phyloP scores from a whole-genome alignment of 2,113 vertebrate species.

The Nansenia antarctica region DNA sequence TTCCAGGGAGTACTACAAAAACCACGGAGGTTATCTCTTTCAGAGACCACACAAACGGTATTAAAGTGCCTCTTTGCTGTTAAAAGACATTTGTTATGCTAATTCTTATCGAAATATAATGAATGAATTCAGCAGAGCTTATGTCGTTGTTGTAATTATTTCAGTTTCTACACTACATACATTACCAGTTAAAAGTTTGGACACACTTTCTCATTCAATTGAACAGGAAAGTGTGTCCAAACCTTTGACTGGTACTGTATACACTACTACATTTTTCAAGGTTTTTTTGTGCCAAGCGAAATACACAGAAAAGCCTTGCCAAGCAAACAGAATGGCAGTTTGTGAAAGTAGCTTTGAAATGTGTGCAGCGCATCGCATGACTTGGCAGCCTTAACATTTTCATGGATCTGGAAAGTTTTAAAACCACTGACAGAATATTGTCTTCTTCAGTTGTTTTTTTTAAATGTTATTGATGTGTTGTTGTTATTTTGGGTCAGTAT shows the following conservation, averaged over 20 bases:
- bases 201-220: too few species aligned
- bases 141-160: conserved; percentile 21
- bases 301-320: conserved; percentile 36
- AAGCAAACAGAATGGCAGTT: conserved; percentile 19
- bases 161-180: too few species aligned
- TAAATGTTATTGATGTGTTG: conserved; percentile 11
- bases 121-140: conserved; percentile 17
- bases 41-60: neutral
- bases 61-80: conserved; percentile 5
- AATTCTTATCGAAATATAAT: conserved; percentile 4
- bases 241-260: too few species aligned
- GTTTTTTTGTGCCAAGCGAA: conserved; percentile 35
- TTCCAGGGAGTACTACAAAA: neutral
- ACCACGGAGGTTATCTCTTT: conserved; percentile 11
- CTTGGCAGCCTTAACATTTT: conserved; percentile 23
- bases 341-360: conserved; percentile 33
- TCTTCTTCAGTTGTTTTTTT: conserved; percentile 20
- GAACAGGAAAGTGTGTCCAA: too few species aligned
- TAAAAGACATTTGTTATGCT: neutral
- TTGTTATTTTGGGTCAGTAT: conserved; percentile 15
- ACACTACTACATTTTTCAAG: conserved; percentile 23
- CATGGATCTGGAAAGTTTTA: conserved; percentile 2
- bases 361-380: conserved; percentile 32
- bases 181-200: too few species aligned
- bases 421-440: conserved; percentile 9